Percentiles rank a stretch among this genome's conserved stretches.
These are phyloP conservation scores for Psylliodes chrysocephalus DNA, from an alignment of 2,888 invertebrate species.

Conservation along the genomic window DNA sequence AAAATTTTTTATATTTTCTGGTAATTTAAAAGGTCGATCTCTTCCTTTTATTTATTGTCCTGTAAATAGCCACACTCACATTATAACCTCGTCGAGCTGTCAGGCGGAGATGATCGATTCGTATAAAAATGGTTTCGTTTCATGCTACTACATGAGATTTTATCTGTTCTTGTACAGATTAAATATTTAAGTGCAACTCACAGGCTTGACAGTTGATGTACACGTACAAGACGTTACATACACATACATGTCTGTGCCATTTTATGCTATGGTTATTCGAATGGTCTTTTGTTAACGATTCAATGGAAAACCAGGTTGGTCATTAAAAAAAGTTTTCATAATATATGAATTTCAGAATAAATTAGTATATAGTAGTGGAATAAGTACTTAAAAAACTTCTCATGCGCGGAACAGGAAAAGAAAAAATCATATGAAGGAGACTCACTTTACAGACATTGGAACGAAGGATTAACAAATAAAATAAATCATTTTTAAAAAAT, in stretches of 20 bases:
- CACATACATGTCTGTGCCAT: slow-evolving; percentile 7
- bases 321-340: too few relatives aligned
- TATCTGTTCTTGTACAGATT: slow-evolving; percentile 16
- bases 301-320: background rate
- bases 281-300: slow-evolving; percentile 2
- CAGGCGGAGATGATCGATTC: slow-evolving; percentile 17
- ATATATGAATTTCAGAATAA: too few relatives aligned
- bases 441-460: too few relatives aligned
- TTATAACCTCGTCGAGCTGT: slow-evolving; percentile 4
- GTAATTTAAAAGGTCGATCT: background rate
- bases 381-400: too few relatives aligned
- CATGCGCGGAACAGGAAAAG: too few relatives aligned
- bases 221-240: background rate
- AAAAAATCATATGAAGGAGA: too few relatives aligned
- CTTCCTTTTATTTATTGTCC: background rate
- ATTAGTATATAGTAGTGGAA: too few relatives aligned
- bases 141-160: slow-evolving; percentile 23
- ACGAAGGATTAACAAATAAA: too few relatives aligned
- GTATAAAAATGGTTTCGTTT: slow-evolving; percentile 17
- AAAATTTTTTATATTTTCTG: slow-evolving; percentile 1
- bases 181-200: slow-evolving; percentile 23
- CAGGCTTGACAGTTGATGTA: slow-evolving; percentile 20
- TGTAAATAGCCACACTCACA: background rate
- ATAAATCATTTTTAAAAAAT: too few relatives aligned
- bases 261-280: background rate